A percentile compares a stretch with the other conserved stretches of the same genome.
Conservation (phyloP, 1,140 invertebrate species). For the Trichoplusia ni region DNA sequence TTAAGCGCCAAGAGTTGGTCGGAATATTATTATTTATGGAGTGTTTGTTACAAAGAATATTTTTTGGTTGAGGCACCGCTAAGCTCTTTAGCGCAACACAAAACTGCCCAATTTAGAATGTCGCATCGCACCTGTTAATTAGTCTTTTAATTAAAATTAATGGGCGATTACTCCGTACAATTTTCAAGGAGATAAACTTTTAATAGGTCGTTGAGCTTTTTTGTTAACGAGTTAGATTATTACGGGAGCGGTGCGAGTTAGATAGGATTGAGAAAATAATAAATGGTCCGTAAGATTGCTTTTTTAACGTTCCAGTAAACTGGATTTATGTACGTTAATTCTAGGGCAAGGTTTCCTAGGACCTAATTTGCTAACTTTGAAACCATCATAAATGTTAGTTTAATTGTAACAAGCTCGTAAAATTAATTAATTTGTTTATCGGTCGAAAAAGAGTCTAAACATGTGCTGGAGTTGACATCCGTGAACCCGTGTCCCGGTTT, state of each 20-base stretch:
- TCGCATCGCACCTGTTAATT: slow-evolving; percentile 67
- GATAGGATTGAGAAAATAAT: not conserved
- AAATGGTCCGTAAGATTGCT: too few species aligned
- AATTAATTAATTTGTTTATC: too few species aligned
- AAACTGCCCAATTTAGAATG: slow-evolving; percentile 69
- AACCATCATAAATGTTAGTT: too few species aligned
- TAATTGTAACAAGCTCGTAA: too few species aligned
- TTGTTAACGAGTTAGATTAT: slow-evolving; percentile 29
- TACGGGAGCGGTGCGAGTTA: slow-evolving; percentile 3
- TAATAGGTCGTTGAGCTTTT: slow-evolving; percentile 37
- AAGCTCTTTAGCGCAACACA: slow-evolving; percentile 63
- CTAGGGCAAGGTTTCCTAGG: too few species aligned
- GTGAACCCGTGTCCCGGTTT: not conserved
- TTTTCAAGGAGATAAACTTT: slow-evolving; percentile 55
- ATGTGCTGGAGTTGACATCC: too few species aligned
- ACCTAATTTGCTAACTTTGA: too few species aligned
- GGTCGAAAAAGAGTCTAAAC: too few species aligned
- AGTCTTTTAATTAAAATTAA: slow-evolving; percentile 79
- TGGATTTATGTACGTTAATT: too few species aligned
- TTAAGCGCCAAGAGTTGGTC: slow-evolving; percentile 49
- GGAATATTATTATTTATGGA: slow-evolving; percentile 58
- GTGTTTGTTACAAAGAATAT: slow-evolving; percentile 61
- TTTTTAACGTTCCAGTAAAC: too few species aligned
- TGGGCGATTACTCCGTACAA: slow-evolving; percentile 67
- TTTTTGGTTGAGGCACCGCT: slow-evolving; percentile 58